A percentile compares a stretch with the other conserved stretches of the same genome.
phyloP scores from a whole-genome alignment of 2,113 vertebrate genomes.

The Microcebus jonahi region DNA sequence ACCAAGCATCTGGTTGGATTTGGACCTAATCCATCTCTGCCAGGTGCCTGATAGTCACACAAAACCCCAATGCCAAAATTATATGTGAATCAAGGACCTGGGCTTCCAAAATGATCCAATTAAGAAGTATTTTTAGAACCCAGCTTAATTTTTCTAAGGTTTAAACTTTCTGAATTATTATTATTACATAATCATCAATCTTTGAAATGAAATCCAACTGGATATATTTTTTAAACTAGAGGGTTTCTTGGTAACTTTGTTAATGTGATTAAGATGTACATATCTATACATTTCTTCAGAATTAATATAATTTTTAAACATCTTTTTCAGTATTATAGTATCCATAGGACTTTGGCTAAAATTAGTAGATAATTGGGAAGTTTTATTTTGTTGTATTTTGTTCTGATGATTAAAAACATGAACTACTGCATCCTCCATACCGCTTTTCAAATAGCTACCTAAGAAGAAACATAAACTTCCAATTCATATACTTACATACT shows the following conservation, averaged over 20 bases:
- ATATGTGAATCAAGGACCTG: conserved; percentile 43
- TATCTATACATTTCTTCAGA: neutral
- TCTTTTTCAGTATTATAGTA: neutral
- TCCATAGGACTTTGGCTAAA: conserved; percentile 25
- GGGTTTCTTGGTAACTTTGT: conserved; percentile 8
- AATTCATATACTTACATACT: accelerated
- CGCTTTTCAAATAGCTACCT: neutral
- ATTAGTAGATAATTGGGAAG: neutral
- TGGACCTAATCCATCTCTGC: conserved; percentile 67
- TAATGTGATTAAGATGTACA: conserved; percentile 10
- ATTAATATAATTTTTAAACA: conserved; percentile 14
- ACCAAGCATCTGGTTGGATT: conserved; percentile 49
- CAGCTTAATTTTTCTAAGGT: conserved; percentile 56
- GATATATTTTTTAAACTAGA: conserved; percentile 14
- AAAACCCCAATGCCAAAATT: conserved; percentile 66
- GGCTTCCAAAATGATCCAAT: conserved; percentile 63
- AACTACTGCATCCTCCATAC: neutral
- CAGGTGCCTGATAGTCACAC: conserved; percentile 53
- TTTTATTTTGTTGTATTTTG: neutral
- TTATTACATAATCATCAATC: conserved; percentile 57
- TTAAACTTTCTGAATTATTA: conserved; percentile 53
- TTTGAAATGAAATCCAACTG: conserved; percentile 47
- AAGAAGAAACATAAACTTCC: neutral
- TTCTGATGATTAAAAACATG: neutral
- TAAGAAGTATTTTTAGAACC: conserved; percentile 70